These are phyloP conservation scores for Paracentrotus lividus DNA, from an alignment of 53 echinoderm and acorn worm species.

Conservation along the genomic window DNA sequence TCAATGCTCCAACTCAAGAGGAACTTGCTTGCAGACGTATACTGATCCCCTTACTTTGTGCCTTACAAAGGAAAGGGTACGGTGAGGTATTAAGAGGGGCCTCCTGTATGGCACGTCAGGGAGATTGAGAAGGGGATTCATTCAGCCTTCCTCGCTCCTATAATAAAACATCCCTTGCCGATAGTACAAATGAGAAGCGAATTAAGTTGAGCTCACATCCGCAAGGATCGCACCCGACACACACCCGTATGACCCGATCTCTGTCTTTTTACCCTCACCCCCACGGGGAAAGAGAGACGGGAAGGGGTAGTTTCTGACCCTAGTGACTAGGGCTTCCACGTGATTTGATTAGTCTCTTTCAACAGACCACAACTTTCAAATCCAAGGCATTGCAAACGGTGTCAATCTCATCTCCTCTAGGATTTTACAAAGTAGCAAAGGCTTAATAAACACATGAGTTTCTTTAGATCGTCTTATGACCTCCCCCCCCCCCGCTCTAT, in stretches of 20 bases:
- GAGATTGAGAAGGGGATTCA: constrained; percentile 33
- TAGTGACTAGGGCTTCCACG: constrained; percentile 52
- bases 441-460: too few species aligned
- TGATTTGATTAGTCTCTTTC: constrained; percentile 9
- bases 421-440: too few species aligned
- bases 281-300: constrained; percentile 36
- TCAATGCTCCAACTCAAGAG: not conserved
- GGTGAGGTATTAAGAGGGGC: constrained; percentile 38
- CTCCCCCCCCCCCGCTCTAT: too few species aligned
- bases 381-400: not conserved
- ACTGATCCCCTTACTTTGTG: constrained; percentile 13
- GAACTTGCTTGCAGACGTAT: constrained; percentile 24
- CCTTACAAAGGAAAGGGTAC: constrained; percentile 60
- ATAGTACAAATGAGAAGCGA: constrained; percentile 23
- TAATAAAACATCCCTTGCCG: constrained; percentile 1
- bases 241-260: not conserved
- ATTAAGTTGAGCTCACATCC: constrained; percentile 59
- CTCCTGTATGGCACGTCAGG: not conserved
- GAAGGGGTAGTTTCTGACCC: constrained; percentile 54
- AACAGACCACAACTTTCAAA: not conserved
- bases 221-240: constrained; percentile 17
- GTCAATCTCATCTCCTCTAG: not conserved
- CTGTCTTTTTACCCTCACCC: constrained; percentile 20
- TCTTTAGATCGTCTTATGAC: too few species aligned
- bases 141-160: constrained; percentile 5